Percentiles rank a stretch among this genome's conserved stretches.
Conservation (phyloP, 1,140 invertebrate genomes). For the Hycleus cichorii region DNA sequence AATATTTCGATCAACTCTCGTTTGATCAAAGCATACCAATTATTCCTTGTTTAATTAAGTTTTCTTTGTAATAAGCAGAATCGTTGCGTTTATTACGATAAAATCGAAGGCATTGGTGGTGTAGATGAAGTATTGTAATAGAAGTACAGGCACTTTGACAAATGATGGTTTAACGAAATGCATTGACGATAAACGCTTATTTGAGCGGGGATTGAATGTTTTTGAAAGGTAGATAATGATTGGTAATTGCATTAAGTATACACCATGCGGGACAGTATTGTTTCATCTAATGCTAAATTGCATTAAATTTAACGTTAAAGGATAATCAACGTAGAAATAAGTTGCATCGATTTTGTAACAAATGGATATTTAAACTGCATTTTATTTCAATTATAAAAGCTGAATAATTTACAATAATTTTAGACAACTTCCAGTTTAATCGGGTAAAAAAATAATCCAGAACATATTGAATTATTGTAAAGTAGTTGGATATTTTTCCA, state of each 20-base stretch:
- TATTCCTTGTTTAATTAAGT: slow-evolving; percentile 5
- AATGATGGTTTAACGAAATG: slow-evolving; percentile 12
- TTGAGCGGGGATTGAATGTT: slow-evolving; percentile 9
- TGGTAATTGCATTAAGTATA: slow-evolving; percentile 7
- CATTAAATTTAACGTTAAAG: too few relatives aligned
- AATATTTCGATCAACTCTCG: slow-evolving; percentile 5
- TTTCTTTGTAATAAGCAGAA: not conserved
- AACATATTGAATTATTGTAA: not conserved
- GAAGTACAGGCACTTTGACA: slow-evolving; percentile 6
- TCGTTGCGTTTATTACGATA: too few relatives aligned
- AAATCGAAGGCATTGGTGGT: too few relatives aligned
- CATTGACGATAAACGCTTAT: slow-evolving; percentile 13
- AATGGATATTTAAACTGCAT: too few relatives aligned
- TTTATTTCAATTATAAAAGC: too few relatives aligned
- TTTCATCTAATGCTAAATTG: not conserved
- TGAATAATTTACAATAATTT: not conserved
- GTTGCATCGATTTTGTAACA: too few relatives aligned
- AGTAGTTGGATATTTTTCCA: not conserved
- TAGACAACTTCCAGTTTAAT: not conserved
- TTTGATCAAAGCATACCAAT: slow-evolving; percentile 8
- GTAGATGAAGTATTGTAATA: not conserved
- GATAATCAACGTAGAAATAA: too few relatives aligned
- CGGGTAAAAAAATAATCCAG: not conserved
- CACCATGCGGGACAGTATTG: not conserved
- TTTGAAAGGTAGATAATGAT: slow-evolving; percentile 18